Base-by-base conservation (phyloP, 2,113 vertebrate species). In the Cnemophilus loriae region DNA sequence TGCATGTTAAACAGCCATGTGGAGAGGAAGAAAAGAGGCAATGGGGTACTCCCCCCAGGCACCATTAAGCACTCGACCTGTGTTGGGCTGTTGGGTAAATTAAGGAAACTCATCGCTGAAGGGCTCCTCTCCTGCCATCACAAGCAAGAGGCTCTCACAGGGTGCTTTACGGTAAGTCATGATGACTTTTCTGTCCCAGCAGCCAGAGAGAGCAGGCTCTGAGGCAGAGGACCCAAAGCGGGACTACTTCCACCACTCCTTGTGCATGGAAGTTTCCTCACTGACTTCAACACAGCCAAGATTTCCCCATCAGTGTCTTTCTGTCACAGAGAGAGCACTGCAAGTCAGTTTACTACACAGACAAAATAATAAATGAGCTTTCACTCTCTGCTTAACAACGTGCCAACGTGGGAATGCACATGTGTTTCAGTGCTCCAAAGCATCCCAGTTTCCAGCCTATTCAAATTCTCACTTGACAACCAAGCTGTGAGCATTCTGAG, bases 1-100 rank as follows among this genome's bases (percentile, higher is more conserved):
- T 80, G 41, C 83, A 83, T 83, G 55, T 84, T 88, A 74, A 96
- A 94, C 81, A 88, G 76, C 21, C 44, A 75, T 8, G 2, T 28
- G 27, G 30, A 79, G 37, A 65, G 63, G 42, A 74, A 57, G 63
- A 70, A 82, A 85, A 60, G 32, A 65, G 24, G 41, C 0, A 0
- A 42, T 11, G 27, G 69, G 33, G 24, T 60, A 23, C 59, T 60
- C 82, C n/a, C n/a, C 49, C 24, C 56, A 64, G 81, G 61, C 57
- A 61, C 24, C 18, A 7, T 76, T 57, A 76, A 56, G 28, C 41
- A 27, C 26, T 73, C 70, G 55, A 70, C 23, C 69, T 91, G 46
- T 6, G 0, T 37, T 53, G 64, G 49, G 37, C 28, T 73, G 65
- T 13, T 4, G 11, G 11, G 49, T 37, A 80, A 85, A 80, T 94